phyloP scores from a whole-genome alignment of 2,888 invertebrate genomes.

The Acronicta psi region DNA sequence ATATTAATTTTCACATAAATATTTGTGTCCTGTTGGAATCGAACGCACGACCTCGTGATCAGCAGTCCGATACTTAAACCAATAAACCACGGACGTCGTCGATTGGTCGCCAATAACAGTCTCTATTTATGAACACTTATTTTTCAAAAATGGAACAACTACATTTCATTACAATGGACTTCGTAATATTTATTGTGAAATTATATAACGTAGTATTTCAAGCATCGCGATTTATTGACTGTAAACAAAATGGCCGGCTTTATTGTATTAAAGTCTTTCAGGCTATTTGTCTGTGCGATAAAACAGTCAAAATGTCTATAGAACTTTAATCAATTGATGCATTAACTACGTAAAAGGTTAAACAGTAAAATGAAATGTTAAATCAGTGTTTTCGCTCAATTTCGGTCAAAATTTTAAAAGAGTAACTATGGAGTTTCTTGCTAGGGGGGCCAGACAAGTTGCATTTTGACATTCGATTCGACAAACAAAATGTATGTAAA shows the following conservation, averaged over 20 bases:
- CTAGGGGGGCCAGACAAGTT: too few relatives aligned
- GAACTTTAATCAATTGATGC: constrained; percentile 48
- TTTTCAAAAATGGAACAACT: not conserved
- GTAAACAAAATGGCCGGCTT: constrained; percentile 18
- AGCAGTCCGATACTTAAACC: too few relatives aligned
- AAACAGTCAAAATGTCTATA: constrained; percentile 30
- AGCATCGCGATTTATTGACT: constrained; percentile 22
- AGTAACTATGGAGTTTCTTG: too few relatives aligned
- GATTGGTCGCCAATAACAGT: too few relatives aligned
- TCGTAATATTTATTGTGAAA: constrained; percentile 22
- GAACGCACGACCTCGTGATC: too few relatives aligned
- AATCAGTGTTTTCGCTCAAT: not conserved
- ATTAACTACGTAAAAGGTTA: constrained; percentile 21
- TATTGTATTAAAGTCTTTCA: constrained; percentile 19
- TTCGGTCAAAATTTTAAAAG: too few relatives aligned
- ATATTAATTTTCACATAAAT: too few relatives aligned
- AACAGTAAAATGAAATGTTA: constrained; percentile 18
- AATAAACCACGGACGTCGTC: too few relatives aligned
- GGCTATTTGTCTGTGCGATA: constrained; percentile 31
- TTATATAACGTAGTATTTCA: constrained; percentile 5
- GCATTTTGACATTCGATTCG: too few relatives aligned
- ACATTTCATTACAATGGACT: not conserved
- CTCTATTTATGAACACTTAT: not conserved
- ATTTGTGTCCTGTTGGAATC: too few relatives aligned
- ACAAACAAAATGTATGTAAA: too few relatives aligned